phyloP scores from a whole-genome alignment of 1,140 invertebrate genomes.

The Scaptodrosophila lebanonensis region DNA sequence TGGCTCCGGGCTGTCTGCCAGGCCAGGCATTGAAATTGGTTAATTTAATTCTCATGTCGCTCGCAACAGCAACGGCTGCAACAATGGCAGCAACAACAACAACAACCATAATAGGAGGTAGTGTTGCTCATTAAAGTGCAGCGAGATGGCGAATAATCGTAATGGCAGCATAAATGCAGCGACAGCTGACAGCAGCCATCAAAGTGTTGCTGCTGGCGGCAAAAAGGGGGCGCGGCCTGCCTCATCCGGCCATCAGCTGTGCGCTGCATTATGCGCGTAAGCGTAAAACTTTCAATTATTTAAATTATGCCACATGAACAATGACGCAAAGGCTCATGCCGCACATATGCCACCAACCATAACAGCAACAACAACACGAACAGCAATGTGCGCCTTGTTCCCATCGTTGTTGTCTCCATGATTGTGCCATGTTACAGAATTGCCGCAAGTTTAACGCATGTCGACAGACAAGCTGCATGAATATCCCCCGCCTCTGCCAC shows the following conservation, averaged over 20 bases:
- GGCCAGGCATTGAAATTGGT: slow-evolving; percentile 48
- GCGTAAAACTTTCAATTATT: slow-evolving; percentile 77
- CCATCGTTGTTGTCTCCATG: slow-evolving; percentile 52
- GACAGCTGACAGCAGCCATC: too few species aligned
- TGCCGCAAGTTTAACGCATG: slow-evolving; percentile 75
- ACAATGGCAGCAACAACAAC: slow-evolving; percentile 37
- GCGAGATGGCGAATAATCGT: slow-evolving; percentile 3
- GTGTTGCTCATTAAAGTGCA: slow-evolving; percentile 57
- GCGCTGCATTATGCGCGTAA: slow-evolving; percentile 62
- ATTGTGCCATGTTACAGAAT: slow-evolving; percentile 68
- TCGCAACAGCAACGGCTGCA: slow-evolving; percentile 7
- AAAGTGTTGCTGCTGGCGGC: too few species aligned
- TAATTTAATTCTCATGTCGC: slow-evolving; percentile 65
- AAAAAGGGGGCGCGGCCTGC: slow-evolving; percentile 1
- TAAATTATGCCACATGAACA: slow-evolving; percentile 76
- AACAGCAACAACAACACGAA: background rate
- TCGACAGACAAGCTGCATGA: slow-evolving; percentile 47
- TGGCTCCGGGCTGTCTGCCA: slow-evolving; percentile 2
- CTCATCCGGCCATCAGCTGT: slow-evolving; percentile 52
- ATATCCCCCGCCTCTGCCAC: background rate
- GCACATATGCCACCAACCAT: slow-evolving; percentile 50
- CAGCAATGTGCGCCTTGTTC: slow-evolving; percentile 37
- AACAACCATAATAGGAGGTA: too few species aligned
- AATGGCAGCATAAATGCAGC: background rate
- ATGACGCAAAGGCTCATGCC: slow-evolving; percentile 56